phyloP scores from a whole-genome alignment of 2,113 vertebrate genomes.

The Dicaeum eximium region DNA sequence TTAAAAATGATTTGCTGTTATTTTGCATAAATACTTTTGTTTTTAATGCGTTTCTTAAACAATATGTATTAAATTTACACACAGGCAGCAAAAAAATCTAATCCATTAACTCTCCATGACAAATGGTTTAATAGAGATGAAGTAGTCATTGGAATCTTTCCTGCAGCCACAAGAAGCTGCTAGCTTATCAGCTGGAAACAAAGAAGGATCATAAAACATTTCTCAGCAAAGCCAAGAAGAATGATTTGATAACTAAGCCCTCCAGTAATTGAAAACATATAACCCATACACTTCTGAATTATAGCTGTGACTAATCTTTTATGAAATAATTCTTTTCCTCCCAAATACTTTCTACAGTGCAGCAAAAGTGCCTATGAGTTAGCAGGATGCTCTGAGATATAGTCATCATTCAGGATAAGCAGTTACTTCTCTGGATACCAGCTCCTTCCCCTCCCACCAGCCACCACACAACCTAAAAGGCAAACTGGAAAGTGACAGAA shows the following conservation, averaged over 20 bases:
- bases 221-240: conserved; percentile 7
- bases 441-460: background rate
- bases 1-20: background rate
- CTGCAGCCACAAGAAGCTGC: conserved; percentile 30
- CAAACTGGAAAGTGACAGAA: background rate
- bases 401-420: background rate
- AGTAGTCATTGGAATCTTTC: conserved; percentile 38
- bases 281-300: conserved; percentile 11
- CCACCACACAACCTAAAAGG: background rate
- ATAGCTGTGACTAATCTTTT: conserved; percentile 24
- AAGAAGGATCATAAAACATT: conserved; percentile 41
- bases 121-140: conserved; percentile 41
- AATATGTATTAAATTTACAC: background rate
- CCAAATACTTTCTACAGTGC: background rate
- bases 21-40: background rate
- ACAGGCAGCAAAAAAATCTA: background rate
- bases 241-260: conserved; percentile 24
- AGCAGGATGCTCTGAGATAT: background rate
- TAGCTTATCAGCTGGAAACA: conserved; percentile 30
- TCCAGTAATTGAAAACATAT: conserved; percentile 47
- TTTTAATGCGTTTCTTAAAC: background rate
- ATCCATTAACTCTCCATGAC: background rate
- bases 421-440: background rate
- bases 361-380: background rate
- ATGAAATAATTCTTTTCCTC: background rate